Percentiles rank a stretch among this genome's conserved stretches.
Evolutionary conservation across 2,888 invertebrate genomes (phyloP).

Genomic region (Brachyopa scutellaris): DNA sequence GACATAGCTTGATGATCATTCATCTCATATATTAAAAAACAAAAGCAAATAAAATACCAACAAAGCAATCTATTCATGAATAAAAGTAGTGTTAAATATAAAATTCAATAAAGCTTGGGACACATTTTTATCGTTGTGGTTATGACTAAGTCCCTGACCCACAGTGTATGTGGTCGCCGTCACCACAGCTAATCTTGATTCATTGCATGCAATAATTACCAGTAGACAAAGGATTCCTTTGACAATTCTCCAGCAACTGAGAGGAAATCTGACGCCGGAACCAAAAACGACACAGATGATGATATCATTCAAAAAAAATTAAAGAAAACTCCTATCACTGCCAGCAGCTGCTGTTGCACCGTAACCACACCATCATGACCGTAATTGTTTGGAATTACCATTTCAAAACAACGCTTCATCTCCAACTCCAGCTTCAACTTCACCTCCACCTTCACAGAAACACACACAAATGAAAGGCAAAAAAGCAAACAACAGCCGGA

Average conservation of each 20-base stretch:
- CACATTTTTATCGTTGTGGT: too few species aligned
- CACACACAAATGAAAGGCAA: slow-evolving; percentile 21
- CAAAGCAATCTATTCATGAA: slow-evolving; percentile 15
- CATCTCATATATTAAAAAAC: too few species aligned
- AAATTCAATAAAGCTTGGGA: slow-evolving; percentile 19
- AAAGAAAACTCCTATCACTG: slow-evolving; percentile 36
- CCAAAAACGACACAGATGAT: slow-evolving; percentile 26
- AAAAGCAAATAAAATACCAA: too few species aligned
- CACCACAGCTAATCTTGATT: slow-evolving; percentile 30
- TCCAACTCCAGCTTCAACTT: background rate
- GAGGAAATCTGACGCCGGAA: slow-evolving; percentile 4
- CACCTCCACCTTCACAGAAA: too few species aligned
- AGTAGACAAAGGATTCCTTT: slow-evolving; percentile 45
- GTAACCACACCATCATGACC: slow-evolving; percentile 52
- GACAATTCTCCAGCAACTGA: background rate
- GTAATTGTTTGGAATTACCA: slow-evolving; percentile 69
- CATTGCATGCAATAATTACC: slow-evolving; percentile 29
- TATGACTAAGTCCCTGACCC: slow-evolving; percentile 24
- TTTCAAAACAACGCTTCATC: slow-evolving; percentile 59
- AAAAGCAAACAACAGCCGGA: slow-evolving; percentile 44
- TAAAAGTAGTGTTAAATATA: background rate
- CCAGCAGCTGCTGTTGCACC: background rate
- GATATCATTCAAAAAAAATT: slow-evolving; percentile 45
- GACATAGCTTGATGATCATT: too few species aligned
- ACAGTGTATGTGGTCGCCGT: slow-evolving; percentile 41